These are phyloP conservation scores for Cyanoderma ruficeps DNA, from an alignment of 2,113 vertebrate species.

Conservation along the genomic window DNA sequence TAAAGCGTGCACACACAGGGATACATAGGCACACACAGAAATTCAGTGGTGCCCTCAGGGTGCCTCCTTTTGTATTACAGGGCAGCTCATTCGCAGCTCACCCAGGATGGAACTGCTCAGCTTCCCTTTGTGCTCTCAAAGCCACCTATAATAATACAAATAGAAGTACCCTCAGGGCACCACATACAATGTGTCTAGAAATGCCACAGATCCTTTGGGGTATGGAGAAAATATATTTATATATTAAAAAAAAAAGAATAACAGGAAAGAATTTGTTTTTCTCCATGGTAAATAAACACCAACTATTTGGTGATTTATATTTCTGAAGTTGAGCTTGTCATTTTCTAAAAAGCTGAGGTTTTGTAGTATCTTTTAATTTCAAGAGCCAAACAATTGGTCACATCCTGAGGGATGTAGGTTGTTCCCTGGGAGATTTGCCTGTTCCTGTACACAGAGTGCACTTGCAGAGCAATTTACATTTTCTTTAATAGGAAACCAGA, in stretches of 20 bases:
- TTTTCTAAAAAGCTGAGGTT: conserved; percentile 26
- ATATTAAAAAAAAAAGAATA: background rate
- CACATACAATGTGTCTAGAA: background rate
- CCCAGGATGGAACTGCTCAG: background rate
- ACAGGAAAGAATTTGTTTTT: background rate
- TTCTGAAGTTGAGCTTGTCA: conserved; percentile 11
- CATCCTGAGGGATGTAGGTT: conserved; percentile 58
- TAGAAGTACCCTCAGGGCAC: conserved; percentile 31
- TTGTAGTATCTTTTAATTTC: conserved; percentile 50
- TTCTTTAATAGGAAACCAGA: conserved; percentile 48
- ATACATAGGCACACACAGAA: background rate
- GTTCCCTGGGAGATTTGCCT: conserved; percentile 48
- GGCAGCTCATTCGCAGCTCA: conserved; percentile 8
- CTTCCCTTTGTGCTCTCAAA: conserved; percentile 41
- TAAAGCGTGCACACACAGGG: background rate
- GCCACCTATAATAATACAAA: conserved; percentile 53
- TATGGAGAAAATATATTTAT: background rate
- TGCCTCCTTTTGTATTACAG: conserved; percentile 37
- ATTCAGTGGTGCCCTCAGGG: conserved; percentile 36
- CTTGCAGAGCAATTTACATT: conserved; percentile 50
- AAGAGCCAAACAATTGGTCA: conserved; percentile 52
- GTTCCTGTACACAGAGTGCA: background rate
- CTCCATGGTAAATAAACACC: conserved; percentile 1
- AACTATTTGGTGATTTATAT: background rate
- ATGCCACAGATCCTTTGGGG: background rate